These are phyloP conservation scores for Danio albolineatus DNA, from an alignment of 2,797 vertebrate species.

Conservation along the genomic window DNA sequence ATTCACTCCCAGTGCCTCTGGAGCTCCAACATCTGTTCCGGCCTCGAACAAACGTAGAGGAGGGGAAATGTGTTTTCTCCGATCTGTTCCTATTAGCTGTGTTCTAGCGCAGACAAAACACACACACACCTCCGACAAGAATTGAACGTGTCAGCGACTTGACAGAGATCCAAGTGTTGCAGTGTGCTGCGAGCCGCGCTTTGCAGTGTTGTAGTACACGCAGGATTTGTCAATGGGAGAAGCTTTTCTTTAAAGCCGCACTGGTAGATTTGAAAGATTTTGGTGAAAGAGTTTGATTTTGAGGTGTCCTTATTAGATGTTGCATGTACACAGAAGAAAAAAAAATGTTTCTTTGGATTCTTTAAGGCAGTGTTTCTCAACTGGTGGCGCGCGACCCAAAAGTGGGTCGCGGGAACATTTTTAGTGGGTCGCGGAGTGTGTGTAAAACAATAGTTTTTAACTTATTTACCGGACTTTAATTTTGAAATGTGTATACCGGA, in stretches of 20 bases:
- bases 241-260: not conserved
- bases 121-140: slow-evolving; percentile 28
- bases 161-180: slow-evolving; percentile 12
- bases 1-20: slow-evolving; percentile 31
- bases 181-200: not conserved
- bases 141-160: slow-evolving; percentile 38
- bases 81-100: slow-evolving; percentile 42
- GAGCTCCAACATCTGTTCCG: slow-evolving; percentile 51
- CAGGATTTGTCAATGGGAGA: not conserved
- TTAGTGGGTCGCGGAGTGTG: too few relatives aligned
- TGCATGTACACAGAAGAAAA: too few relatives aligned
- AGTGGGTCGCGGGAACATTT: too few relatives aligned
- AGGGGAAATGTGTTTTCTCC: slow-evolving; percentile 38
- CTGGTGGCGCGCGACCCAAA: too few relatives aligned
- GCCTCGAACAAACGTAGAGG: slow-evolving; percentile 46
- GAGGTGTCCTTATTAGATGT: too few relatives aligned
- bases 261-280: not conserved
- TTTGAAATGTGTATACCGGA: too few relatives aligned
- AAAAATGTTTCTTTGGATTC: too few relatives aligned
- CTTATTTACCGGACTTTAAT: too few relatives aligned
- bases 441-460: too few relatives aligned
- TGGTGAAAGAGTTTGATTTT: not conserved
- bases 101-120: slow-evolving; percentile 30
- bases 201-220: not conserved
- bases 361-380: too few relatives aligned